These are phyloP conservation scores for Dasyornis broadbenti DNA, from an alignment of 2,113 vertebrate species.

Conservation along the genomic window DNA sequence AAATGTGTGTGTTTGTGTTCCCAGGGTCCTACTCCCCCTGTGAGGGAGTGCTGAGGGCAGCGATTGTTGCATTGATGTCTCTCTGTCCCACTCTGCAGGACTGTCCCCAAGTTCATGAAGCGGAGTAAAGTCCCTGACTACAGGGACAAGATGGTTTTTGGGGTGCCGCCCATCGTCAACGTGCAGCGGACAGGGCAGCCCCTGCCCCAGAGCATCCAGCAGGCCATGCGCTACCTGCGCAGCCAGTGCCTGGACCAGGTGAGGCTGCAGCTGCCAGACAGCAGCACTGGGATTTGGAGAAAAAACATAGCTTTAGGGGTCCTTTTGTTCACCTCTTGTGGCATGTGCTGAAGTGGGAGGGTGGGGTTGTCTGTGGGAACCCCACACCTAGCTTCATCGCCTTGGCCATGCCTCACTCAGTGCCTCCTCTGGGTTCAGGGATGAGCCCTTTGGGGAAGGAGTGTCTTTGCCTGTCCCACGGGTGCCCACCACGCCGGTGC, in stretches of 20 bases:
- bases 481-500: rapidly evolving
- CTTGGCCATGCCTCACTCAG: background rate
- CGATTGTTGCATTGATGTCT: rapidly evolving
- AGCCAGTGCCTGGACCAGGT: constrained; percentile 87
- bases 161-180: constrained; percentile 77
- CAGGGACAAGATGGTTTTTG: constrained; percentile 80
- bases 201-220: constrained; percentile 85
- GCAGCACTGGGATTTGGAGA: background rate
- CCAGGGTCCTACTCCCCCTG: background rate
- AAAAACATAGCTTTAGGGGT: rapidly evolving
- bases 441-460: background rate
- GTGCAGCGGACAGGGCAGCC: constrained; percentile 83
- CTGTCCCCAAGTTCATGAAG: constrained; percentile 87
- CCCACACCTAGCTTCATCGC: too few species aligned
- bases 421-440: background rate
- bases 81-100: constrained; percentile 63
- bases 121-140: constrained; percentile 83
- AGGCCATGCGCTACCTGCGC: constrained; percentile 85
- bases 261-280: rapidly evolving
- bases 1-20: rapidly evolving
- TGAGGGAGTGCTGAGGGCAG: background rate
- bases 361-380: background rate
- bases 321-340: background rate
- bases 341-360: rapidly evolving
- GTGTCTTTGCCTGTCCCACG: background rate